These are phyloP conservation scores for Oryzias javanicus DNA, from an alignment of 2,113 vertebrate species.

Conservation along the genomic window DNA sequence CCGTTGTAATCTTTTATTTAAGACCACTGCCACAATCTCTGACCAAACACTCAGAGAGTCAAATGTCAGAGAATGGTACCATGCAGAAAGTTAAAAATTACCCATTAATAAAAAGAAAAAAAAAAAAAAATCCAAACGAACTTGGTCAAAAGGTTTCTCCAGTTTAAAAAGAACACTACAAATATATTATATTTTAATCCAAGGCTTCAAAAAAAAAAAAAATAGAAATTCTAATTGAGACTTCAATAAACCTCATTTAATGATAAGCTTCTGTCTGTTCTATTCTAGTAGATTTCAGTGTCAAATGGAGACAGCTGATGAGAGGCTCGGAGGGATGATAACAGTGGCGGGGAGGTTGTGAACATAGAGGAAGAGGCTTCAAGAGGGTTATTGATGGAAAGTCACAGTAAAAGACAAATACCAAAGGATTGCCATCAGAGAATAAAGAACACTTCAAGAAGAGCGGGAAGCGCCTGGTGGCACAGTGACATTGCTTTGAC, in stretches of 20 bases:
- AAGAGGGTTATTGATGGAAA: not conserved
- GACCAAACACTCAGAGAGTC: slow-evolving; percentile 32
- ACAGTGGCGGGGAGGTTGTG: slow-evolving; percentile 2
- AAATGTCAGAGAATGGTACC: slow-evolving; percentile 21
- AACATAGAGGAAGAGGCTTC: slow-evolving; percentile 5
- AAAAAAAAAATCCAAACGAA: not conserved
- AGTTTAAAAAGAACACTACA: too few species aligned
- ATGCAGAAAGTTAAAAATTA: slow-evolving; percentile 18
- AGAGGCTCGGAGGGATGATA: not conserved
- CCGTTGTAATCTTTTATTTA: slow-evolving; percentile 44
- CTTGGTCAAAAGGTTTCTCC: too few species aligned
- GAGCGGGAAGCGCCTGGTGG: slow-evolving; percentile 34
- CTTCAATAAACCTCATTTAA: too few species aligned
- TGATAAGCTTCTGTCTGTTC: too few species aligned
- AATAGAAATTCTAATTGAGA: too few species aligned
- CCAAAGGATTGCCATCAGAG: slow-evolving; percentile 28
- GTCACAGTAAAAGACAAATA: slow-evolving; percentile 24
- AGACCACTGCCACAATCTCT: slow-evolving; percentile 20
- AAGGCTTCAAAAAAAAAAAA: too few species aligned
- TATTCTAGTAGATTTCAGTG: too few species aligned
- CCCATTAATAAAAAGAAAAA: slow-evolving; percentile 3
- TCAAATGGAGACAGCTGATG: too few species aligned
- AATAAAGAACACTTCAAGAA: slow-evolving; percentile 21
- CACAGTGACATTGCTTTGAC: slow-evolving; percentile 23
- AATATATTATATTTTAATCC: too few species aligned